These are phyloP conservation scores for Neomorphus geoffroyi DNA, from an alignment of 2,797 vertebrate species.

Conservation along the genomic window DNA sequence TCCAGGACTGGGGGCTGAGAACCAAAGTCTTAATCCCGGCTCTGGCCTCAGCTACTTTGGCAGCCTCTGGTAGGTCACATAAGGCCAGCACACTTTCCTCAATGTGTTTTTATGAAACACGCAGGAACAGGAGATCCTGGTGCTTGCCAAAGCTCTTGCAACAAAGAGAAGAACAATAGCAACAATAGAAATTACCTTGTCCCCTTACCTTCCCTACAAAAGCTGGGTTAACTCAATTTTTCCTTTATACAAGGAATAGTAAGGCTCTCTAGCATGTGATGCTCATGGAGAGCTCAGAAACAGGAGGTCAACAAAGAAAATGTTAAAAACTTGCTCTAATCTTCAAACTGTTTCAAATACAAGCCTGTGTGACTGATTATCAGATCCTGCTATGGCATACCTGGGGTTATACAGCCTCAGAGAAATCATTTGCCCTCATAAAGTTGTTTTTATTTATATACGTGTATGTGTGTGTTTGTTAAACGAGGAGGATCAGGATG, in stretches of 20 bases:
- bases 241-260: background rate
- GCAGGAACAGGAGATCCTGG: background rate
- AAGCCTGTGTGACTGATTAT: background rate
- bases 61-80: background rate
- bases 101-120: background rate
- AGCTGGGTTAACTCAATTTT: background rate
- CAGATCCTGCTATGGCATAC: background rate
- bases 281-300: background rate
- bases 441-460: background rate
- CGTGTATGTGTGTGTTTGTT: background rate
- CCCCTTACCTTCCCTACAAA: background rate
- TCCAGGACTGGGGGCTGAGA: constrained; percentile 10
- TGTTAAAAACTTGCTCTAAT: background rate
- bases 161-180: background rate
- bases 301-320: background rate
- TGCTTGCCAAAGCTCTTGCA: background rate
- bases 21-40: background rate
- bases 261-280: background rate
- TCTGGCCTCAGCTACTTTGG: background rate
- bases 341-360: background rate
- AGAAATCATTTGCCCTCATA: background rate
- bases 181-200: background rate
- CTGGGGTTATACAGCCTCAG: background rate
- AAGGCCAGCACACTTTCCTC: background rate
- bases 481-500: background rate